Evolutionary conservation across 1,140 invertebrate genomes (phyloP), one percentile per base, ranked within the genome.

Genomic region (Trachymyrmex cornetzi): DNA sequence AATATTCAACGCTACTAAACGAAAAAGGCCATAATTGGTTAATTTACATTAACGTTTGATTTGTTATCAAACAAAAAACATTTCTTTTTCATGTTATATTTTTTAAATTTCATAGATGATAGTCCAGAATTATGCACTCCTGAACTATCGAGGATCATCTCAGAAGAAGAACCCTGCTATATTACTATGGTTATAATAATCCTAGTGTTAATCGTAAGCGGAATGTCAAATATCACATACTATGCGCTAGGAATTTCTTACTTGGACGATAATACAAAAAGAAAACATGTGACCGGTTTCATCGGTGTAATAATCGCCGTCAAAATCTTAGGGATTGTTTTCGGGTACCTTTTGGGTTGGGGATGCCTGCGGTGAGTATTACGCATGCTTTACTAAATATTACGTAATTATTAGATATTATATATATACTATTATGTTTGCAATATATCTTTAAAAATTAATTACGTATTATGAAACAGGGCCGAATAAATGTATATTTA

Each of bases 171-270:
- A 12, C 88, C 92, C 4, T 95, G 94, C 57, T 94, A 95, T 24
- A 91, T 95, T 7, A 96, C 95, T 0, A 89, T 97, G 9, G 91
- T 93, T 12, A 90, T 97, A 67, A 90, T 97, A 0, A 96, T 97
- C 77, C 48, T 95, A 0, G 95, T 96, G 0, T 97, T 97, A 91
- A 93, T 97, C 81, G 90, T 96, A 2, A 94, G 95, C 64, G 97
- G 96, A 14, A 94, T 97, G 63, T 96, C 95, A 11, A 96, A 96
- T 22, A 94, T 97, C 59, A 95, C 96, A 0, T 97, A 97, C 88
- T 97, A 96, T 88, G 96, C 96, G 0, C 93, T 97, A 1, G 97
- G 97, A 2, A 94, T 97, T 22, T 96, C 97, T 3, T 97, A 97
- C 91, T 95, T 97, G 38, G 97, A 97, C 86, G 97, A 97, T 88